Base-by-base conservation (phyloP, 2,888 invertebrate genomes). In the Drosophila falleni region DNA sequence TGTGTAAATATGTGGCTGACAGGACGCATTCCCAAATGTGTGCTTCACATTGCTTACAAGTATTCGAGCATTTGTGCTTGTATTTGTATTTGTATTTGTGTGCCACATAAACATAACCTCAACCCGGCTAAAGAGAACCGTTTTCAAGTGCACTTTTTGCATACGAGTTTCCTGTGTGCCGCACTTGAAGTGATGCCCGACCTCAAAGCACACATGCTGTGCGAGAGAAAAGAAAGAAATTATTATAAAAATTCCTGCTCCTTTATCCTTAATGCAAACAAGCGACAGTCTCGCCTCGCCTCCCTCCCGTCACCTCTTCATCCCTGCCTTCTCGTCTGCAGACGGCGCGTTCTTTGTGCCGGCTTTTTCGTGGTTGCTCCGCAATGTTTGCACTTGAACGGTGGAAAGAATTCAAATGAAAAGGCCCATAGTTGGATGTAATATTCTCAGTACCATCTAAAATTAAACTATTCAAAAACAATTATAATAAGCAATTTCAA, bases 61-160 rank as follows among this genome's bases (percentile, higher is more conserved):
- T 33, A n/a, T n/a, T 13, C 41, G 9, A 41, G 19, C 6, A 15
- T 39, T 11, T 46, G 26, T 77, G 72, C 62, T 69, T 71, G 71
- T 74, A 58, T 73, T 59, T 31, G 26, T 59, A 42, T 64, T 69
- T 71, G 71, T 74, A 58, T 73, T 59, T 31, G 26, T 59, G 46
- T 75, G 77, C 77, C 82, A 81, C 74, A 81, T 81, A 79, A 85
- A 89, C 83, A 74, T 74, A 76, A 71, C 75, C 79, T 74, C 73
- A 72, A 72, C 62, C 65, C 61, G 69, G 53, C 75, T 62, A 59
- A 68, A 59, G 33, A 47, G 42, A 69, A 51, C 42, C 58, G 19
- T 67, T 77, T 75, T 89, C 86, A 79, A 89, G 87, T 86, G 86
- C 77, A 86, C 84, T 76, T 84, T 83, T 83, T 84, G 83, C 81